phyloP scores from a whole-genome alignment of 2,888 invertebrate species.

The Glomeris marginata region DNA sequence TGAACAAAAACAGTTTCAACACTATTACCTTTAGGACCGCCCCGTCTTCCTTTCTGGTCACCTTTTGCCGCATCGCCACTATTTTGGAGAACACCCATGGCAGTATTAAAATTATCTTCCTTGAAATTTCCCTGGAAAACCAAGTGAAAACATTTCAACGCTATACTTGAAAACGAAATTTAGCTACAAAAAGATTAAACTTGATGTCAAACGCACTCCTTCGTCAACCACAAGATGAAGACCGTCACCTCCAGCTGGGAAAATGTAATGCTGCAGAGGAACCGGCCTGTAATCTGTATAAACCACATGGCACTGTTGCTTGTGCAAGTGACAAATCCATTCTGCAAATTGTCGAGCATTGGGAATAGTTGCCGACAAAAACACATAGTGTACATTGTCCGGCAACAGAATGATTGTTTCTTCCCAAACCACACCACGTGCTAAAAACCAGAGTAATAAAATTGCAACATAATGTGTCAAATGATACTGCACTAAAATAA shows the following conservation, averaged over 20 bases:
- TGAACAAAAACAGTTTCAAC: constrained; percentile 22
- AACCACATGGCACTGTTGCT: constrained; percentile 90
- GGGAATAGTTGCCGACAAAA: constrained; percentile 97
- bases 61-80: constrained; percentile 71
- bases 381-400: constrained; percentile 96
- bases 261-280: constrained; percentile 95
- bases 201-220: constrained; percentile 43
- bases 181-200: too few relatives aligned
- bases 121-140: constrained; percentile 67
- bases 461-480: too few relatives aligned
- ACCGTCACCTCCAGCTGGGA: constrained; percentile 83
- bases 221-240: constrained; percentile 94
- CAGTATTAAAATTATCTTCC: constrained; percentile 95
- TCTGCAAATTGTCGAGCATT: constrained; percentile 78
- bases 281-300: constrained; percentile 97
- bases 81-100: constrained; percentile 76
- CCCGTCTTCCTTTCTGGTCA: constrained; percentile 54
- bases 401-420: constrained; percentile 95
- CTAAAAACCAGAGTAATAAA: constrained; percentile 30
- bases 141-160: background rate
- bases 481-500: too few relatives aligned
- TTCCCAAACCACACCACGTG: constrained; percentile 99
- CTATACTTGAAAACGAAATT: background rate
- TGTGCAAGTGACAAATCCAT: constrained; percentile 59
- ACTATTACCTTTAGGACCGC: constrained; percentile 49